Base-by-base conservation (phyloP, 2,113 vertebrate genomes). In the Plecturocebus donacophilus region DNA sequence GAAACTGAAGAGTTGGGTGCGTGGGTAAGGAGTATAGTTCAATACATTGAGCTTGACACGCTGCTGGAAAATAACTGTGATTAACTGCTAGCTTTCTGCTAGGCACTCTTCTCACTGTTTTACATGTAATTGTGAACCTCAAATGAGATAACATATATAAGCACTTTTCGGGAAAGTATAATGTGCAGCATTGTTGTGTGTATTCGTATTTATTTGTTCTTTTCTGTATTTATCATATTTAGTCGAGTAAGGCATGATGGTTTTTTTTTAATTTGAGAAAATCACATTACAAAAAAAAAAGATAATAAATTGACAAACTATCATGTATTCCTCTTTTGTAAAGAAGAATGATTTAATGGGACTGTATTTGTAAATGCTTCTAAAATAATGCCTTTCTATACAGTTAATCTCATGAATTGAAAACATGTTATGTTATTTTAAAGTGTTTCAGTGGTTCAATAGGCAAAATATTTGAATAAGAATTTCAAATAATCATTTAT, bases 241-340 rank as follows among this genome's bases (percentile, higher is more conserved):
- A 66, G 25, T 47, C 84, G 68, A 94, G 14, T 70, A 83, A 70
- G 32, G 10, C 25, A 25, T 32, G 6, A 25, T 19, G 2, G 4
- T 23, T 32, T 40, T 77, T 77, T 66, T 32, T 47, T 64, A 64
- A 80, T 61, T 8, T 14, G 88, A 94, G 20, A 93, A 95, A 91
- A 91, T 38, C 42, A 85, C 10, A 45, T 35, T 92, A 40, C 45
- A 77, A 86, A 95, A 93, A 91, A 32, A 88, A 83, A 87, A 95
- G 79, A 61, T 64, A 84, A 58, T 73, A 84, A 73, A 86, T 82
- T 17, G 71, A 73, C 42, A 82, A 96, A 87, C 27, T 58, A 4
- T 56, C 71, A 56, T 38, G 35, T 58, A 49, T 61, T 58, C 45
- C 30, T 68, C 6, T 68, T 82, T 66, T 83, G 25, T 71, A 52